Evolutionary conservation across 2,888 invertebrate species (phyloP), one percentile per base, ranked within the genome.

Genomic region (Clanis bilineata): DNA sequence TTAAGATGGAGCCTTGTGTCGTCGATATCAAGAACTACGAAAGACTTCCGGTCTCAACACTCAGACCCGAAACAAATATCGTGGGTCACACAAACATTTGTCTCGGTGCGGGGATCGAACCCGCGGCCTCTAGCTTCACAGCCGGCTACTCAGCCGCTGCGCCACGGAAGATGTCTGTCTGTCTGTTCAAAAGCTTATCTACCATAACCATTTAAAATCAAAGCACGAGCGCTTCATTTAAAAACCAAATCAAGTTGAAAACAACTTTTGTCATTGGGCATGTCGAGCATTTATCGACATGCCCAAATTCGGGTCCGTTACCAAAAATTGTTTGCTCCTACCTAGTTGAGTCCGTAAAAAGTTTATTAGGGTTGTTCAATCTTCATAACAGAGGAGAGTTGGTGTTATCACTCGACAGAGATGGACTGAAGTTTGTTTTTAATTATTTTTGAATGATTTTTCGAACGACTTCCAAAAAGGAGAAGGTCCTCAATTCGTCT

Each of bases 381-480:
- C 54, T 55, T 44, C 59, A 59, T 59, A 55, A 59, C 22, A 44
- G n/a, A 25, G 54, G 36, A 43, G 36, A 22, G 36, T 57, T 36
- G 25, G 18, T 57, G 44, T 45, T 22, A 25, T 12, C 10, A 3
- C 10, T 18, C 2, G 1, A 43, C 56, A 57, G 28, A 25, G 10
- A 5, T 4, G 43, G 28, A 28, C 43, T 57, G 22, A 44, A 43
- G 21, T 22, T 4, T n/a, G 2, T 21, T 21, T 43, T 1, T 18
- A 21, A 5, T 36, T 36, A 1, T 32, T 32, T 10, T 10, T 36
- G 9, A 32, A 32, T 32, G 6, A 18, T 9, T 21, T 3, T 4
- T 4, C 1, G 1, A 43, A 21, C 7, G 2, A 21, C 18, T 7
- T 7, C 4, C 18, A 18, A 21, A 43, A 44, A n/a, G n/a, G n/a